Percentiles rank a stretch among this genome's conserved stretches.
Conservation (phyloP, 2,797 vertebrate genomes). For the Sebastolobus altivelis region DNA sequence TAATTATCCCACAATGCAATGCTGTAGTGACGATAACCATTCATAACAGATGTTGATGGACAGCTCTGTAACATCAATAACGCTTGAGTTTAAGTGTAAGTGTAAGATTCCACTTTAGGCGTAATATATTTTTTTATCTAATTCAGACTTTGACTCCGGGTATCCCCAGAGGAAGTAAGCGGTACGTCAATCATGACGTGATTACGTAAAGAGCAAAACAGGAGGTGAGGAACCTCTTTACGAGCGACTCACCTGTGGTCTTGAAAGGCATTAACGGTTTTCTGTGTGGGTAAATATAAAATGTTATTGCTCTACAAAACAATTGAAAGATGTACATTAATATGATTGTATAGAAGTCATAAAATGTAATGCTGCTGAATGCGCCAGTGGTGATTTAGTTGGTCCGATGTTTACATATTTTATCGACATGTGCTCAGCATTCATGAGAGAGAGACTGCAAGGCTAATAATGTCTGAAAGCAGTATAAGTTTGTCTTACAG, state of each 20-base stretch:
- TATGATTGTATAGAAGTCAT: neutral
- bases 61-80: no score
- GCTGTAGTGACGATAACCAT: no score
- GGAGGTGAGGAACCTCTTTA: neutral
- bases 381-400: neutral
- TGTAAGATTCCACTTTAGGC: no score
- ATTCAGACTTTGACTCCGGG: no score
- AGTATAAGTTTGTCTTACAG: neutral
- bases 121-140: no score
- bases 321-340: neutral
- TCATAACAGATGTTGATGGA: no score
- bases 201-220: neutral
- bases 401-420: neutral
- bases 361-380: neutral
- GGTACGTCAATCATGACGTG: no score
- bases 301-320: neutral
- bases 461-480: neutral
- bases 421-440: neutral
- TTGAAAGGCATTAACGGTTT: no score
- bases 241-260: neutral
- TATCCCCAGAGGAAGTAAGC: no score
- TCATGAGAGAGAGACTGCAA: neutral
- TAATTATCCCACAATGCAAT: no score
- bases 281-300: neutral
- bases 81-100: no score